Conservation (phyloP, 2,113 vertebrate genomes). For the Xiphorhynchus elegans region DNA sequence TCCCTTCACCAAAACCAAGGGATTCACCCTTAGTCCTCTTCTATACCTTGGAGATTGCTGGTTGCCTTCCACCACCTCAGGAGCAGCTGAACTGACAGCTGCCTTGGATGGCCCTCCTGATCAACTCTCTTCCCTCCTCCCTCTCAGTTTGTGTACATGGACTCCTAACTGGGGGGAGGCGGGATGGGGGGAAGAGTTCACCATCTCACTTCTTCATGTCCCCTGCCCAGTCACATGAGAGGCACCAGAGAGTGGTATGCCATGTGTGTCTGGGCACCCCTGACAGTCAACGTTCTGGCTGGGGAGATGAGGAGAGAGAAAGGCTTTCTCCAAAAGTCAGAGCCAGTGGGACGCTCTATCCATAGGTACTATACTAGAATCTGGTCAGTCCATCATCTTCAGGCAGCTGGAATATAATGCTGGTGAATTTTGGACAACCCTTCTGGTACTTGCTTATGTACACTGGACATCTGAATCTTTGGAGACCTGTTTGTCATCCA, state of each 20-base stretch:
- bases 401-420: neutral
- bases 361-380: neutral
- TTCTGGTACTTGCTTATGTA: neutral
- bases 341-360: neutral
- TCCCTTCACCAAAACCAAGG: neutral
- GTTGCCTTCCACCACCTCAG: neutral
- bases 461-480: neutral
- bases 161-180: neutral
- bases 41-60: neutral
- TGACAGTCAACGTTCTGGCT: neutral
- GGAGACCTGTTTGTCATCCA: neutral
- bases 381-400: neutral
- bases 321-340: neutral
- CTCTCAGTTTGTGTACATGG: fast-evolving
- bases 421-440: neutral
- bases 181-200: neutral
- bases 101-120: neutral
- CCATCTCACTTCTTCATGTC: neutral
- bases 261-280: fast-evolving
- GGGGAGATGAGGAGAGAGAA: fast-evolving
- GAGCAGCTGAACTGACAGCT: neutral
- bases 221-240: neutral
- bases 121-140: neutral
- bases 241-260: neutral
- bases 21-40: neutral